Base-by-base conservation (phyloP, 2,888 invertebrate species). In the Protodeltote pygarga region DNA sequence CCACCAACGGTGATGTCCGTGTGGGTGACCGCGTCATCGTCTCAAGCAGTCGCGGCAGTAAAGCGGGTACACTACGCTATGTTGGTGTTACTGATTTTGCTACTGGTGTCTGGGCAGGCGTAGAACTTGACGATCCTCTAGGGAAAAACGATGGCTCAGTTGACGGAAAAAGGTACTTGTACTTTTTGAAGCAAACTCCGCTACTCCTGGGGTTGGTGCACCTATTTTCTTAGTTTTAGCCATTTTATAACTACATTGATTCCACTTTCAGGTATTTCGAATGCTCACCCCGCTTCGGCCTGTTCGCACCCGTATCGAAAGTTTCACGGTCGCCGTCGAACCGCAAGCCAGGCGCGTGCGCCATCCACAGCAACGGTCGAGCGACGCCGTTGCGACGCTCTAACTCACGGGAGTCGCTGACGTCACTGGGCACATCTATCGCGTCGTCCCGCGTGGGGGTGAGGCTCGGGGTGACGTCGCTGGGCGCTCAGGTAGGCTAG, bases 71-170 rank as follows among this genome's bases (percentile, higher is more conserved):
- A 23, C 93, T 99, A 38, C 94, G 96, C 65, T 99, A 95, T 82
- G 93, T 98, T 60, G 99, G 99, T 15, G 90, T 93, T 35, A 97
- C 98, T 19, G 96, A 97, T 73, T 99, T 99, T 85, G 98, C 98
- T 0, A 86, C 95, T 20, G 99, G 99, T 20, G 95, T 97, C 68
- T 99, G 98, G 98, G 98, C 97, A 54, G 99, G 99, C 14, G 96
- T 99, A 11, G 98, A 99, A 84, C 93, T 99, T 65, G 98, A 98
- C 80, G 98, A 98, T 63, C 95, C 97, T 0, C 90, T 96, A 49
- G 99, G 99, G 39, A 99, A 99, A 89, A 99, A 99, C 85, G 98
- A 99, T 79, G 99, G 99, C 46, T 95, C 97, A 34, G 98, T 99
- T 19, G 97, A 95, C 62, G 98, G 97, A 41, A 96, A 95, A 87